Evolutionary conservation across 1,140 invertebrate genomes (phyloP), one percentile per base, ranked within the genome.

Genomic region (Formica exsecta): DNA sequence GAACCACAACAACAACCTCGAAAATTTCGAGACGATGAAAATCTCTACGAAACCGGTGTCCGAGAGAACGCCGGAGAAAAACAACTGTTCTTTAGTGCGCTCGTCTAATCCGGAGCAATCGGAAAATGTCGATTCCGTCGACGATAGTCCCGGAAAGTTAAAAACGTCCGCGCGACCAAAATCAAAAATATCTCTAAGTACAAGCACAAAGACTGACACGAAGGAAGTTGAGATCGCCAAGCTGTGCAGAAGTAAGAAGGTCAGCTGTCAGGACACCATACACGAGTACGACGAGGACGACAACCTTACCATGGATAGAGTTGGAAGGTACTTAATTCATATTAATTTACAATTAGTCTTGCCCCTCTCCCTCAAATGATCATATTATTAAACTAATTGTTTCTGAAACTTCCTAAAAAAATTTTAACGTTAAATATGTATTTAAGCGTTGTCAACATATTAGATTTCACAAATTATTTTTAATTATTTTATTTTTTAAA

Each of bases 11-110:
- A 94, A 93, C 77, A 94, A 94, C 76, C 70, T 92, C 22, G 89
- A 91, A 71, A 92, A 83, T 83, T 91, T 92, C 80, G 86, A 91
- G 54, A 92, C 91, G 57, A 95, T 95, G 95, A 95, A 94, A 88
- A 95, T 95, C 85, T 95, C 95, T 75, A 92, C 91, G 80, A 94
- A 92, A 41, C 89, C 92, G 62, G 91, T 88, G 89, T 94, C 93
- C 76, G 93, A 92, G 51, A 93, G 93, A 88, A 88, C 92, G 68
- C 70, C 88, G 54, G 93, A 93, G 54, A 91, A 90, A 64, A 91
- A 92, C 76, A 92, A 94, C 68, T 93, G 93, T 73, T 90, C 90
- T 11, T 73, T 94, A 54, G 86, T 94, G 62, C 84, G 92, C 85
- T 92, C 92, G 25, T 90, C 80, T 73, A 90, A 90, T 87, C 81